These are phyloP conservation scores for Endotricha flammealis DNA, from an alignment of 2,888 invertebrate species.

Conservation along the genomic window DNA sequence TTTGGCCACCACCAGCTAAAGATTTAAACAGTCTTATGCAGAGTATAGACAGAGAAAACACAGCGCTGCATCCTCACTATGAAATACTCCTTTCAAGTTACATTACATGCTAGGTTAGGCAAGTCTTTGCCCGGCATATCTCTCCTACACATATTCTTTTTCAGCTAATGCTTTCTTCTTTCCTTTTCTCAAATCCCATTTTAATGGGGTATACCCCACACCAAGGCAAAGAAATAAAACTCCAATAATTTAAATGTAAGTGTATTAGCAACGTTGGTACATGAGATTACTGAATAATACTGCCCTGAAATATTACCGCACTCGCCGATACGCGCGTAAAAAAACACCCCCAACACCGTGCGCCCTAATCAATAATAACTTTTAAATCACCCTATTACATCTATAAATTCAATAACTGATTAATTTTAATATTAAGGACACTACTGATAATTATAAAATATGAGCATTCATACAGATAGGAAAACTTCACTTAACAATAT, in stretches of 20 bases:
- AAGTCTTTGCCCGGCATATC: too few species aligned
- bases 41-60: too few species aligned
- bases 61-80: too few species aligned
- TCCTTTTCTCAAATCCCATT: too few species aligned
- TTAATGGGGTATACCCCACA: too few species aligned
- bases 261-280: conserved; percentile 79
- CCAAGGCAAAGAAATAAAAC: conserved; percentile 35
- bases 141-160: too few species aligned
- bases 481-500: conserved; percentile 44
- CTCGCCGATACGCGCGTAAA: conserved; percentile 34
- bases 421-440: conserved; percentile 47
- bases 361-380: conserved; percentile 37
- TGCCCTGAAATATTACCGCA: conserved; percentile 61
- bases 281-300: conserved; percentile 77
- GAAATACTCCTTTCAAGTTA: too few species aligned
- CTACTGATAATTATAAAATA: conserved; percentile 70
- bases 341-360: too few species aligned
- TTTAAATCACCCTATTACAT: conserved; percentile 56
- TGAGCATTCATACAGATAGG: conserved; percentile 74
- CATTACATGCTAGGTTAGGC: too few species aligned
- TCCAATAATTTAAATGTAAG: conserved; percentile 68
- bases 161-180: too few species aligned
- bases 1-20: too few species aligned
- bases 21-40: too few species aligned
- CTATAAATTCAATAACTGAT: conserved; percentile 74